Base-by-base conservation (phyloP, 1,140 invertebrate species). In the Nephila pilipes region DNA sequence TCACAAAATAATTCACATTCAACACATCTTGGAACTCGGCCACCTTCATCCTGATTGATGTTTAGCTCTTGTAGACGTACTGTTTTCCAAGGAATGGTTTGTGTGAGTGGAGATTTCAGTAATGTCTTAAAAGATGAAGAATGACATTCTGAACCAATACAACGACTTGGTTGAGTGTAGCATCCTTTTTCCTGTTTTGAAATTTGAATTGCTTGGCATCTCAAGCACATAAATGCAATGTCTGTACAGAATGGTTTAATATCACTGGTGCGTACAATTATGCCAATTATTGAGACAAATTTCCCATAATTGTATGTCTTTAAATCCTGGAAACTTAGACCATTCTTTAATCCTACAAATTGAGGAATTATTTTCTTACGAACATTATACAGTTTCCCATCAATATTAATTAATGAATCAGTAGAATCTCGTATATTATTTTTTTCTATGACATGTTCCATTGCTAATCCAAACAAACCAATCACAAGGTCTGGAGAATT, bases 1-100 rank as follows among this genome's bases (percentile, higher is more conserved):
- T 99, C 98, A 94, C 97, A 97, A 38, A 97, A 96, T 36, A 99
- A 95, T 95, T 99, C 98, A 95, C 98, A 97, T 95, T 99, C 98
- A 58, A 99, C 96, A 93, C 97, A 97, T 94, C 97, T 95, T n/a
- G 98, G 98, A 94, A 98, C 97, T 94, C 97, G 96, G 32, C 98
- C 98, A 94, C 96, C 96, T 94, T 97, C 96, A 96, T 97, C 94
- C 88, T 97, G 97, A 94, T 97, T 96, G 92, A 95, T 95, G 63
- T 96, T 95, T 93, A 97, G 96, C 95, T 98, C 97, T 95, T 98
- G 97, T 93, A 98, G 96, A 96, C 97, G 97, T n/a, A 98, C 97
- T 46, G 96, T 97, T 96, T 98, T 98, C 95, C 97, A 97, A 94
- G 97, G 97, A 36, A 97, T 96, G 1, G 97, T 98, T 94, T 97